Percentiles rank a stretch among this genome's conserved stretches.
Evolutionary conservation across 2,888 invertebrate genomes (phyloP).

Genomic region (Megalurothrips usitatus): DNA sequence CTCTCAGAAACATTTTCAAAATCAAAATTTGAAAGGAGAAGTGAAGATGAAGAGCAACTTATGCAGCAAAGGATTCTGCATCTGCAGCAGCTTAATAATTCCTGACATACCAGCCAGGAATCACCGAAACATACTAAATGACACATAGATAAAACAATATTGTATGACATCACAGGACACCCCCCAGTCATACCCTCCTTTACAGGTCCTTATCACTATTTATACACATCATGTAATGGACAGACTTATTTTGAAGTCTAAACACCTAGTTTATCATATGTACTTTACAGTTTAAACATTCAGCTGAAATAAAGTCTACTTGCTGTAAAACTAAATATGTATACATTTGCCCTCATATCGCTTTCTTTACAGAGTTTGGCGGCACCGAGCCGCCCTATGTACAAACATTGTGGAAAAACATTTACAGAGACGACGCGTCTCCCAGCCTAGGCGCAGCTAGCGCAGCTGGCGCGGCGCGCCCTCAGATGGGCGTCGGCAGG

Average conservation of each 20-base stretch:
- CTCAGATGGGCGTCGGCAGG: background rate
- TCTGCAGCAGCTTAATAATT: background rate
- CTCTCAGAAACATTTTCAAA: background rate
- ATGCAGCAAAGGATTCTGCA: background rate
- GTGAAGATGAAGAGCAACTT: background rate
- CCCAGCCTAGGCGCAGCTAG: too few relatives aligned
- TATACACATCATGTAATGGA: slow-evolving; percentile 16
- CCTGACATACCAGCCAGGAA: background rate
- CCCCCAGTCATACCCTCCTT: slow-evolving; percentile 9
- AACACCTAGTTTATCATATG: slow-evolving; percentile 23
- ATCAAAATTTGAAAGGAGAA: background rate
- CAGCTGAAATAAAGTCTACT: slow-evolving; percentile 1
- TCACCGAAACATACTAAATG: background rate
- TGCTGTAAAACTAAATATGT: slow-evolving; percentile 25
- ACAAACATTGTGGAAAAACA: background rate
- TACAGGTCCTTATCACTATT: background rate
- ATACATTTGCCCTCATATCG: background rate
- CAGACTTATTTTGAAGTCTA: slow-evolving; percentile 23
- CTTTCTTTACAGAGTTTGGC: background rate
- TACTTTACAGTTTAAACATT: slow-evolving; percentile 26
- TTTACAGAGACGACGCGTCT: background rate
- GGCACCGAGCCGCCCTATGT: too few relatives aligned
- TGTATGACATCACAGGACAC: slow-evolving; percentile 21
- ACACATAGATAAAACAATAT: slow-evolving; percentile 1
- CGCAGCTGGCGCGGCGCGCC: background rate